A percentile compares a stretch with the other conserved stretches of the same genome.
These are phyloP conservation scores for Bombus huntii DNA, from an alignment of 1,140 invertebrate species.

Conservation along the genomic window DNA sequence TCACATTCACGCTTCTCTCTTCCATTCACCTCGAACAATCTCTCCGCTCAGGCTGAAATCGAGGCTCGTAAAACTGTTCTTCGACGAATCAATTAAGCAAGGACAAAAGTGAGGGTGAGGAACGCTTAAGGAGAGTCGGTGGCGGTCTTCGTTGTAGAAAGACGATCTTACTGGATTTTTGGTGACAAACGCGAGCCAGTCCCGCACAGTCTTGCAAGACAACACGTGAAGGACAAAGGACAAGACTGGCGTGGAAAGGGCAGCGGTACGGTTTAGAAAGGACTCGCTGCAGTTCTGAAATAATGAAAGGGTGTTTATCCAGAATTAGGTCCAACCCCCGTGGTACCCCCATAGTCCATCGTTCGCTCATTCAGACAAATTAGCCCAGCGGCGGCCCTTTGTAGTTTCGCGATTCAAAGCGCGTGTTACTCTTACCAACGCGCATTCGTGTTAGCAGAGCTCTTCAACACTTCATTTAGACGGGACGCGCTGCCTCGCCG, in stretches of 20 bases:
- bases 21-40: conserved; percentile 8
- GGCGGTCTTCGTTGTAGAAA: not conserved
- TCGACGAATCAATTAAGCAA: conserved; percentile 48
- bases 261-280: conserved; percentile 14
- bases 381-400: conserved; percentile 81
- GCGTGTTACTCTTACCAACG: conserved; percentile 77
- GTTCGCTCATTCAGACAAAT: conserved; percentile 82
- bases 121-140: conserved; percentile 15
- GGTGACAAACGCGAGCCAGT: conserved; percentile 26
- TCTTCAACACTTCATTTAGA: conserved; percentile 80
- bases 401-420: conserved; percentile 80
- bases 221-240: conserved; percentile 60
- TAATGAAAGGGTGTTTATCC: conserved; percentile 82
- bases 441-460: conserved; percentile 80
- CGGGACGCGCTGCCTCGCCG: conserved; percentile 65
- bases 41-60: not conserved
- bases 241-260: conserved; percentile 11
- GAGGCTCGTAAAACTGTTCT: conserved; percentile 24
- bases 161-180: conserved; percentile 46
- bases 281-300: conserved; percentile 67
- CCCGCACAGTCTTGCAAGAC: conserved; percentile 47
- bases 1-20: conserved; percentile 33
- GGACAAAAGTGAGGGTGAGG: not conserved
- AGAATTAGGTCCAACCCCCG: conserved; percentile 77
- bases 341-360: conserved; percentile 77